Evolutionary conservation across 2,113 vertebrate genomes (phyloP).

Genomic region (Ammodramus savannarum): DNA sequence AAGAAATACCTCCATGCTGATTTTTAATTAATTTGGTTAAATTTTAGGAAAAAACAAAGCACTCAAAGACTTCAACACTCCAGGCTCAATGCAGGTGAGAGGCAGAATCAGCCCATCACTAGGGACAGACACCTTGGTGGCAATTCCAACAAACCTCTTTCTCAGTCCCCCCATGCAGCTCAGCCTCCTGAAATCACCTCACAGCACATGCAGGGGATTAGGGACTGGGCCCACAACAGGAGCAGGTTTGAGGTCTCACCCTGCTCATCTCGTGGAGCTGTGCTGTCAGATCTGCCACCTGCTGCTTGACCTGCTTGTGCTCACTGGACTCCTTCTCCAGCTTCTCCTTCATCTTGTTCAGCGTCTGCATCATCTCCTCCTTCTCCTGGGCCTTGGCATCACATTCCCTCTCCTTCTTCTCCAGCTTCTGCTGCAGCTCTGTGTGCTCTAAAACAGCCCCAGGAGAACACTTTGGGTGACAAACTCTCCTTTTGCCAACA

Average conservation of each 20-base stretch:
- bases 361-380: constrained; percentile 98
- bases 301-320: constrained; percentile 94
- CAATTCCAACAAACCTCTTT: neutral
- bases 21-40: neutral
- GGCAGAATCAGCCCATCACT: neutral
- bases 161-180: neutral
- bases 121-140: neutral
- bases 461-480: neutral
- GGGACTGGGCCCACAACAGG: rapidly evolving
- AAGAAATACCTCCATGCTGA: neutral
- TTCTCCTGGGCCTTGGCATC: constrained; percentile 98
- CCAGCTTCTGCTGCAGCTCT: constrained; percentile 93
- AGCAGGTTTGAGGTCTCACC: constrained; percentile 62
- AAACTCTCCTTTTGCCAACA: neutral
- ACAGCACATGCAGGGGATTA: neutral
- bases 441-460: constrained; percentile 83
- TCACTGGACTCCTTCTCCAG: constrained; percentile 92
- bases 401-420: constrained; percentile 97
- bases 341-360: constrained; percentile 99
- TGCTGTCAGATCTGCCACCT: constrained; percentile 85
- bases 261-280: constrained; percentile 90
- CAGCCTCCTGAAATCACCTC: neutral
- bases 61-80: neutral
- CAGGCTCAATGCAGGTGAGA: neutral
- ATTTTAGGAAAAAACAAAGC: neutral